A percentile compares a stretch with the other conserved stretches of the same genome.
Evolutionary conservation across 2,888 invertebrate genomes (phyloP).

Genomic region (Microdon myrmicae): DNA sequence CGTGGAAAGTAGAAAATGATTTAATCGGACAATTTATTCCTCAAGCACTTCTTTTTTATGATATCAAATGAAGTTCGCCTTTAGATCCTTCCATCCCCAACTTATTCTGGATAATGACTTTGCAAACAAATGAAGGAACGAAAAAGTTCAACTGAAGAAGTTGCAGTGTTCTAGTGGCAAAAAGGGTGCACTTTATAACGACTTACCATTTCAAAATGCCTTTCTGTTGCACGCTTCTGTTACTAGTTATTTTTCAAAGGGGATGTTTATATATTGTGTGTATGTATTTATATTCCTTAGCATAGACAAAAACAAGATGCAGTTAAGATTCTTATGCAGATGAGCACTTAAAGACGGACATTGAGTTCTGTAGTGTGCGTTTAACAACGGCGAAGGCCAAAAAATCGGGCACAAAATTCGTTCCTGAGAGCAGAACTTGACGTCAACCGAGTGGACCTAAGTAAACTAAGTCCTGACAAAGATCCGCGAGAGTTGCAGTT

Average conservation of each 20-base stretch:
- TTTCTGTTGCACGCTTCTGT: background rate
- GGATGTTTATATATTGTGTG: constrained; percentile 13
- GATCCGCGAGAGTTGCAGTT: no score
- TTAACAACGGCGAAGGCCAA: constrained; percentile 13
- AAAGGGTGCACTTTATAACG: constrained; percentile 38
- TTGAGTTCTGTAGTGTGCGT: constrained; percentile 13
- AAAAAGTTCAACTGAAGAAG: constrained; percentile 14
- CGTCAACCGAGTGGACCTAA: no score
- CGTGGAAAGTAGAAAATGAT: constrained; percentile 31
- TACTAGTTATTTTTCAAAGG: background rate
- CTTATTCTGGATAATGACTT: constrained; percentile 32
- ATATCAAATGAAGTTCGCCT: constrained; percentile 9
- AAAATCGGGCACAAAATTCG: no score
- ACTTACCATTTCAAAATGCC: constrained; percentile 32
- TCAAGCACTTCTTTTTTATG: constrained; percentile 25
- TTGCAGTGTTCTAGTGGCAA: constrained; percentile 18
- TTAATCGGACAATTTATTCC: constrained; percentile 42
- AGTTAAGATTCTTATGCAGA: constrained; percentile 28
- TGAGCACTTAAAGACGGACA: constrained; percentile 17
- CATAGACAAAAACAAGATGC: constrained; percentile 14
- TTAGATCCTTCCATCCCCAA: constrained; percentile 3
- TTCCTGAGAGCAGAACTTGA: no score
- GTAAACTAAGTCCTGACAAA: no score
- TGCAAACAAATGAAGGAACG: constrained; percentile 11
- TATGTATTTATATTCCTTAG: no score